Percentiles rank a stretch among this genome's conserved stretches.
Evolutionary conservation across 2,797 vertebrate genomes (phyloP).

Genomic region (Pelochelys cantorii): DNA sequence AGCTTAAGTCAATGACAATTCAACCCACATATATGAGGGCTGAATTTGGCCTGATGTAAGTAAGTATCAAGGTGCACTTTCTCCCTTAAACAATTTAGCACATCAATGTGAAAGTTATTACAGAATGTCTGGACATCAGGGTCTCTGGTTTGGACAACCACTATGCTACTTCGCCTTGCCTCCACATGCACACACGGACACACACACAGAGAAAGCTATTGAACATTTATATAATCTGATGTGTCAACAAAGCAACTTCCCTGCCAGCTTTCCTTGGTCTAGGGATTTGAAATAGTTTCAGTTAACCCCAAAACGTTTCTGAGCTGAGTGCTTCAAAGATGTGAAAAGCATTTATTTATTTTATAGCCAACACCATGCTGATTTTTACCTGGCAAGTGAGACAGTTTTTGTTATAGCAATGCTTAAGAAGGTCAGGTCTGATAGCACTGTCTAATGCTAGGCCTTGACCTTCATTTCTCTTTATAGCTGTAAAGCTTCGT

Average conservation of each 20-base stretch:
- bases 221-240: slow-evolving; percentile 48
- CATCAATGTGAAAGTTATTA: slow-evolving; percentile 55
- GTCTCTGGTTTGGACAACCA: slow-evolving; percentile 27
- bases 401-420: slow-evolving; percentile 36
- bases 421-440: slow-evolving; percentile 1
- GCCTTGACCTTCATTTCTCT: rapidly evolving
- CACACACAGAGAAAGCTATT: slow-evolving; percentile 23
- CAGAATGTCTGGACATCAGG: slow-evolving; percentile 49
- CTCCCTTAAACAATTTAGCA: slow-evolving; percentile 18
- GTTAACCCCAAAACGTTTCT: slow-evolving; percentile 29
- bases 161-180: slow-evolving; percentile 66
- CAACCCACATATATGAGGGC: background rate
- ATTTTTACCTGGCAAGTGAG: background rate
- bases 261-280: slow-evolving; percentile 59
- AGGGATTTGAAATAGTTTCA: slow-evolving; percentile 31
- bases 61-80: slow-evolving; percentile 49
- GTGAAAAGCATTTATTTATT: slow-evolving; percentile 34
- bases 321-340: slow-evolving; percentile 17
- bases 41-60: slow-evolving; percentile 36
- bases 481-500: background rate
- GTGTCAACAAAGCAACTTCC: slow-evolving; percentile 60
- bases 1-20: slow-evolving; percentile 20
- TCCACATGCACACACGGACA: slow-evolving; percentile 46
- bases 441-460: slow-evolving; percentile 28
- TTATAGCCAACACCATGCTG: background rate